Base-by-base conservation (phyloP, 35 echinoderm and acorn worm genomes). In the Ptychodera flava region DNA sequence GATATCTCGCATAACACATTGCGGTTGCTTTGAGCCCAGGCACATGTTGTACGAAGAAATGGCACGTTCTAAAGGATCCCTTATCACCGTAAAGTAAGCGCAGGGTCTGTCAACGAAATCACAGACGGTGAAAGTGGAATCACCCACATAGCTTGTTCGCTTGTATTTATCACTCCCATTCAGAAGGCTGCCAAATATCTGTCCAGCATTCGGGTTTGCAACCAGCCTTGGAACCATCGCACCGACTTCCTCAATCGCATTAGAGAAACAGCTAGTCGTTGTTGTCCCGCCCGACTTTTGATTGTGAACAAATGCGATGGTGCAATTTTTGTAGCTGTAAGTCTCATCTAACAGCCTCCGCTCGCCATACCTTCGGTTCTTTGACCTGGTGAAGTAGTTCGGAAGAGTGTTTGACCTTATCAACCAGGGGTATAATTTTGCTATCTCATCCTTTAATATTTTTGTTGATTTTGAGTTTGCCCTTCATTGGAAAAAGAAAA, bases 61-160 rank as follows among this genome's bases (percentile, higher is more conserved):
- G 0, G 83, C 52, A n/a, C 88, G 29, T 0, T 90, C 88, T 28
- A 36, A 29, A 1, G 88, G 88, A 30, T 90, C 82, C 30, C 88
- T 29, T 28, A 90, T 31, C 32, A 90, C 82, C 2, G 88, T 90
- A 37, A 90, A 90, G 79, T 90, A 85, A 1, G 88, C 83, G 36
- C 88, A 90, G n/a, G 96, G 88, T 35, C 84, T 34, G 0, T 45
- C 79, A 33, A 36, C 37, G n/a, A 88, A 85, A 35, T 99, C 90
- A 81, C 96, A 99, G 15, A 94, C 33, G 12, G 92, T 93, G 80
- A 99, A 99, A 16, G 93, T 28, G 90, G 94, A 99, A 22, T 93
- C 96, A 28, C 96, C 96, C 75, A 92, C 88, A 16, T 88, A 92
- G 16, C 83, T 64, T 64, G 6, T 22, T 64, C 6, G 6, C 6